Evolutionary conservation across 2,797 vertebrate genomes (phyloP), one percentile per base, ranked within the genome.

Genomic region (Morus bassanus): DNA sequence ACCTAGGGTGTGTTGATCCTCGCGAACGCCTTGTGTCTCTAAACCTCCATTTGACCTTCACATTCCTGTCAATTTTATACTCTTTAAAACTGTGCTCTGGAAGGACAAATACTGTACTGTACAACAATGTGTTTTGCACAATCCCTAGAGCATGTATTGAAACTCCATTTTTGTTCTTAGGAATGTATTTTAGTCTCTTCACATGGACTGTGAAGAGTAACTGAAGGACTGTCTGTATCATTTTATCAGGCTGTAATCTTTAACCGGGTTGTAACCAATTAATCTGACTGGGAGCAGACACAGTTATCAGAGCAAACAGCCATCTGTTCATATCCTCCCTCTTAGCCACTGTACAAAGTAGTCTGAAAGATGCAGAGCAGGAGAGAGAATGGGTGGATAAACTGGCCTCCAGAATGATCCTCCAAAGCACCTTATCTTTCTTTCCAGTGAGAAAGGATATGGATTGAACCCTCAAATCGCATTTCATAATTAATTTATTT

Each of bases 351-450:
- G 48, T 79, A 65, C 67, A 88, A 88, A 93, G 45, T 43, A 53
- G 23, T 88, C 70, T 89, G 50, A 73, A 86, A 91, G 56, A 92
- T 75, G 43, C 27, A 95, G 70, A 87, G 48, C 46, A 39, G 57
- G 59, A 76, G 64, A n/a, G 57, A 94, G 79, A 93, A 83, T 74
- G 53, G 37, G 31, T 0, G 5, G 74, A 93, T 90, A 95, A 94
- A 86, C 74, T 18, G 33, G 24, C 75, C 22, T 89, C 70, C 27
- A 54, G 70, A 93, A 87, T 63, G 79, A 90, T 96, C 70, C 68
- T 88, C 57, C 82, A 88, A 75, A 96, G 79, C 39, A 72, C 73
- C 76, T 97, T 96, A 92, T 95, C 96, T 91, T 45, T 45, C 60
- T 89, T 92, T 89, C 57, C 87, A 89, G 89, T 0, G 4, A 85